These are phyloP conservation scores for Salmo trutta DNA, from an alignment of 2,797 vertebrate species.

Conservation along the genomic window DNA sequence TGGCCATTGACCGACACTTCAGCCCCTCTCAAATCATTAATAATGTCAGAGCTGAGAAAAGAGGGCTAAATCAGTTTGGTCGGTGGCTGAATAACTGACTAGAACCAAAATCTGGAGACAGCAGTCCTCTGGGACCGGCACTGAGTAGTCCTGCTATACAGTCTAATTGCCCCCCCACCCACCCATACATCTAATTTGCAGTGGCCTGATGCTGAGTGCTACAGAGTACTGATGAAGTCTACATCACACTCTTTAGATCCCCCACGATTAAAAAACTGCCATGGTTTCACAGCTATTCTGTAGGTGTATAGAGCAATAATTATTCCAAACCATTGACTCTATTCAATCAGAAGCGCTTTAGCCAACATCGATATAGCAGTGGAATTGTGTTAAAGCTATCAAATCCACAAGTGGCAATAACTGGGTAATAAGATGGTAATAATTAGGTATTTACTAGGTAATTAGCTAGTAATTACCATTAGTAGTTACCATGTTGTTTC, in stretches of 20 bases:
- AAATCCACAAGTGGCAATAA: no score
- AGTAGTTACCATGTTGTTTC: no score
- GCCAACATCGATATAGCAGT: no score
- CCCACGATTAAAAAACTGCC: slow-evolving; percentile 67
- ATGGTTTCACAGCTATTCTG: slow-evolving; percentile 49
- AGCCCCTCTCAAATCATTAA: slow-evolving; percentile 22
- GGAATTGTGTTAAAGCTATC: no score
- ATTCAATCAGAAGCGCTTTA: no score
- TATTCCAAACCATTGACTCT: slow-evolving; percentile 46
- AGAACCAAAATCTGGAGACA: slow-evolving; percentile 62
- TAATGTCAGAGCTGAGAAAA: slow-evolving; percentile 26
- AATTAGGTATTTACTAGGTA: no score
- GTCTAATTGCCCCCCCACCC: slow-evolving; percentile 64
- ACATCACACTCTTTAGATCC: slow-evolving; percentile 50
- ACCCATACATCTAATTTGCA: slow-evolving; percentile 49
- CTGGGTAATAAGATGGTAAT: no score
- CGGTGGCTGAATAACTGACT: slow-evolving; percentile 60
- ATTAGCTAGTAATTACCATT: no score
- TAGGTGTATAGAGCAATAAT: slow-evolving; percentile 51
- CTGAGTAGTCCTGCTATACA: slow-evolving; percentile 62
- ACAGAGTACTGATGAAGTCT: slow-evolving; percentile 59
- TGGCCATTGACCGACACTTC: not conserved
- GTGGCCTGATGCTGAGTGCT: slow-evolving; percentile 54
- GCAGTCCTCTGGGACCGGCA: slow-evolving; percentile 55
- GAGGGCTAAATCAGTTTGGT: slow-evolving; percentile 28